These are phyloP conservation scores for human DNA, from an alignment of 2,113 vertebrate species.

Conservation along the genomic window DNA sequence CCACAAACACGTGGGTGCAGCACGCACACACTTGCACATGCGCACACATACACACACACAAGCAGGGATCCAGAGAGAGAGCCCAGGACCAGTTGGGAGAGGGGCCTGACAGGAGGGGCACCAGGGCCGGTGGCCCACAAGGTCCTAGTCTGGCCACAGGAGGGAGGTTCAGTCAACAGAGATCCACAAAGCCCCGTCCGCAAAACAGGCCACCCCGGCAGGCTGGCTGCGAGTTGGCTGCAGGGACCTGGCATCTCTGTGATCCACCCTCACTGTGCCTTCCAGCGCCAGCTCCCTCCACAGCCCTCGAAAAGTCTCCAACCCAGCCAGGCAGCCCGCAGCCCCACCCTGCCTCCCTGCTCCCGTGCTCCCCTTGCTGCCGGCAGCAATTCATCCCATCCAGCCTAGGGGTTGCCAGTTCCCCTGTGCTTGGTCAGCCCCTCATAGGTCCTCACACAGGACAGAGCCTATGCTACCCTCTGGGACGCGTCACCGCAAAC, in stretches of 20 bases:
- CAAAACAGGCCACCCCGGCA: accelerated
- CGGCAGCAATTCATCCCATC: no score
- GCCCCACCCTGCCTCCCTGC: not conserved
- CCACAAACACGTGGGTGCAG: not conserved
- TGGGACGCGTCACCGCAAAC: not conserved
- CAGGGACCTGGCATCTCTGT: accelerated
- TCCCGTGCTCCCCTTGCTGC: not conserved
- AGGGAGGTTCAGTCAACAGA: not conserved
- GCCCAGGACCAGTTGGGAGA: not conserved
- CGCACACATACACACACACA: accelerated
- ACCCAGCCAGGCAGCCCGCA: not conserved
- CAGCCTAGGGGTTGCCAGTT: accelerated
- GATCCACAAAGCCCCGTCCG: not conserved
- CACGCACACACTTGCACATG: accelerated
- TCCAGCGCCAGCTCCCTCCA: accelerated
- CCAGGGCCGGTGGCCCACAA: accelerated
- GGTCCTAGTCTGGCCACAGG: not conserved
- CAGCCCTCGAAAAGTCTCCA: accelerated
- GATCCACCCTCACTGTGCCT: not conserved
- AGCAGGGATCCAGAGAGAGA: not conserved
- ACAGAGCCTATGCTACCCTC: accelerated
- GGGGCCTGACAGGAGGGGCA: not conserved
- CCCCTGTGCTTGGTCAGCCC: accelerated
- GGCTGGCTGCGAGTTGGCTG: accelerated
- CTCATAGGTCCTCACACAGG: not conserved